Evolutionary conservation across 2,888 invertebrate genomes (phyloP).

Genomic region (Metellina segmentata): DNA sequence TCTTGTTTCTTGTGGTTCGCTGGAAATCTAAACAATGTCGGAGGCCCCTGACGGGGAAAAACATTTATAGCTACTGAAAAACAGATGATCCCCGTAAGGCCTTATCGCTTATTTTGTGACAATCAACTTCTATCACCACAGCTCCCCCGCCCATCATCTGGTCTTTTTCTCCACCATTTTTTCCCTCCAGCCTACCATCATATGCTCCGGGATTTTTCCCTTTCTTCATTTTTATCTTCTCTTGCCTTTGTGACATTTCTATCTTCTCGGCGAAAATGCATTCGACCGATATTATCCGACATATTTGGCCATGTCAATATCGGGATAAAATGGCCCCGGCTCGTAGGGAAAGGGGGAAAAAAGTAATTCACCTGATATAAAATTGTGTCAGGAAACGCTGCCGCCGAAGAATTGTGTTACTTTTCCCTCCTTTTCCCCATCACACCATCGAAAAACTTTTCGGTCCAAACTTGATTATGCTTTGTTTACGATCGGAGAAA

Average conservation of each 20-base stretch:
- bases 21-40: not conserved
- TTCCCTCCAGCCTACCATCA: conserved; percentile 16
- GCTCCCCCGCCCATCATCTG: not conserved
- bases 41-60: not conserved
- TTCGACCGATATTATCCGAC: conserved; percentile 46
- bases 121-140: conserved; percentile 47
- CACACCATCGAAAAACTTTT: not conserved
- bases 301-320: conserved; percentile 56
- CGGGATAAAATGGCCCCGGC: not conserved
- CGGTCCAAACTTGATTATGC: not conserved
- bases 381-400: no score
- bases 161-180: not conserved
- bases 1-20: not conserved
- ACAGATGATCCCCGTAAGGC: conserved; percentile 34
- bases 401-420: not conserved
- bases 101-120: conserved; percentile 67
- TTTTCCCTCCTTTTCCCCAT: not conserved
- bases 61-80: conserved; percentile 21
- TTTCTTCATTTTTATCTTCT: conserved; percentile 37
- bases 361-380: not conserved
- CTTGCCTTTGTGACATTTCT: conserved; percentile 49
- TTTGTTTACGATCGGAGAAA: not conserved
- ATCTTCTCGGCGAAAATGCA: conserved; percentile 28
- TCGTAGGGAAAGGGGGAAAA: not conserved
- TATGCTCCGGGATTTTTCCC: not conserved